Conservation (phyloP, 2,888 invertebrate genomes). For the Drosophila peninsularis region DNA sequence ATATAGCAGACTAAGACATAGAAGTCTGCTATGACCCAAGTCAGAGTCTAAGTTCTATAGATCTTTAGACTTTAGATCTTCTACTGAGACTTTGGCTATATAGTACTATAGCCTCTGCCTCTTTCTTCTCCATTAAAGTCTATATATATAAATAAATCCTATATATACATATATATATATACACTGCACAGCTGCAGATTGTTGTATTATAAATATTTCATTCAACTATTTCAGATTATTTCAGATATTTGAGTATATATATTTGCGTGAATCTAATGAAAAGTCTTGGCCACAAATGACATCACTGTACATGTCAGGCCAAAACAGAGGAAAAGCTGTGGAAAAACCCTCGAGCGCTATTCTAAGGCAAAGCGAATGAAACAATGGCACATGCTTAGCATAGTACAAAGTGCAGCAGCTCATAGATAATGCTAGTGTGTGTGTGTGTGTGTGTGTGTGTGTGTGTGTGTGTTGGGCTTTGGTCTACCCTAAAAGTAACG, state of each 20-base stretch:
- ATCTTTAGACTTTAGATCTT: too few relatives aligned
- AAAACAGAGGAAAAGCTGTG: conserved; percentile 34
- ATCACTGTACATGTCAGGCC: conserved; percentile 16
- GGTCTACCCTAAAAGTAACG: conserved; percentile 28
- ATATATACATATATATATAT: neutral
- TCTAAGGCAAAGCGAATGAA: conserved; percentile 38
- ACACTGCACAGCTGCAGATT: neutral
- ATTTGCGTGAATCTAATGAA: neutral
- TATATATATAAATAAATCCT: too few relatives aligned
- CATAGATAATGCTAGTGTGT: conserved; percentile 13
- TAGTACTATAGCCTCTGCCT: too few relatives aligned
- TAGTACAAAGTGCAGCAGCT: conserved; percentile 45
- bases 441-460: conserved; percentile 6
- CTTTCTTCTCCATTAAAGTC: too few relatives aligned
- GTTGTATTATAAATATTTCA: neutral
- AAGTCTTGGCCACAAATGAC: conserved; percentile 13
- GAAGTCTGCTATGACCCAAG: too few relatives aligned
- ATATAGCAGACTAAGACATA: too few relatives aligned
- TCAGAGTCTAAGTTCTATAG: too few relatives aligned
- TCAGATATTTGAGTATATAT: neutral
- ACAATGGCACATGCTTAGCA: conserved; percentile 39
- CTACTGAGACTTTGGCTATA: too few relatives aligned
- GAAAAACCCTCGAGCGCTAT: conserved; percentile 34
- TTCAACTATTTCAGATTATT: neutral
- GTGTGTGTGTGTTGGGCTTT: conserved; percentile 25